Base-by-base conservation (phyloP, 2,888 invertebrate species). In the Sarcophaga rosellei region DNA sequence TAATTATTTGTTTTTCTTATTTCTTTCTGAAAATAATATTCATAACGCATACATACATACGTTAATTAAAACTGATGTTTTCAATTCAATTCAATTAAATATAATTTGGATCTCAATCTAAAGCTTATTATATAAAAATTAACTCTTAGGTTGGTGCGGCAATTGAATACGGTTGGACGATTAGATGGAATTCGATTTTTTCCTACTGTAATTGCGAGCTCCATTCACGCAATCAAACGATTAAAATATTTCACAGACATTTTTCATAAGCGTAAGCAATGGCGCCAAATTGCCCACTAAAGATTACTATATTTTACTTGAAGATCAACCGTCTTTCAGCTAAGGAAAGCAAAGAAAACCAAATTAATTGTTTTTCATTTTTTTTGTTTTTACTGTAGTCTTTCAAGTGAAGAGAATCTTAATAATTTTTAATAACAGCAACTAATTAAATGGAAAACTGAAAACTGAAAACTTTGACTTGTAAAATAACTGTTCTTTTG, bases 191-290 rank as follows among this genome's bases (percentile, higher is more conserved):
- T 53, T 53, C 53, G 53, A 53, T 53, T 15, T 53, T 47, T 53
- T 15, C 17, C 12, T 70, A 61, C 53, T 44, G 15, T 21, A 47
- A 23, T 44, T 44, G 45, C 25, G n/a, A 25, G 1, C 57, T 59
- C 8, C 35, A 35, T 25, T 66, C 76, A 57, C 44, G 66, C 44
- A 76, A 68, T 59, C 59, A 76, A 35, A 76, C 35, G 44, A 59
- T 66, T 68, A 66, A 35, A 3, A 57, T 65, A 3, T 21, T 59
- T 66, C 21, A 53, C 53, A 53, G 53, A 17, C 53, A 53, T 53
- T 53, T 53, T 53, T 53, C 17, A 15, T 53, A 15, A 35, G 2
- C 35, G 35, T 35, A 35, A 35, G 10, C 10, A 10, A 53, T 53
- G 53, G 53, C 53, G 53, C 53, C 53, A 53, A 53, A 53, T 53